Evolutionary conservation across 2,113 vertebrate species (phyloP), one percentile per base, ranked within the genome.

Genomic region (Rostratula benghalensis): DNA sequence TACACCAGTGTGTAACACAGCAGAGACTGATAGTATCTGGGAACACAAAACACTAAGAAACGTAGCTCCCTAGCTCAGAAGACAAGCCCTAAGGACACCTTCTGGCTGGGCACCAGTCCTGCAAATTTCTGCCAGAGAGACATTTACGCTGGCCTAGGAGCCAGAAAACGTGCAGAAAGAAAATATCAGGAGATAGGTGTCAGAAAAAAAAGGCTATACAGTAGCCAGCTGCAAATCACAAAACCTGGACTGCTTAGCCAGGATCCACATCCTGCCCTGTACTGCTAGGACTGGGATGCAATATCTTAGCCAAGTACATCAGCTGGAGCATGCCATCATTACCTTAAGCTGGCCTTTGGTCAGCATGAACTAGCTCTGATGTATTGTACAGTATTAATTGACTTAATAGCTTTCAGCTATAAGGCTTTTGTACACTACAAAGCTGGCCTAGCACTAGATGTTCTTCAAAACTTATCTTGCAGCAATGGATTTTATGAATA

Each of bases 351-450:
- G 68, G 90, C 86, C 93, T 82, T 83, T 50, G 31, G 59, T 35
- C 1, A 3, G 33, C 64, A 48, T 3, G 11, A 97, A 95, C 7
- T 12, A 87, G 43, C 48, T 73, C 71, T 91, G 78, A 67, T 25
- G 4, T 59, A 82, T 33, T 69, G 61, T 13, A 61, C 2, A 4
- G 24, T 65, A 83, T 90, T 97, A 96, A 96, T 70, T 96, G 90
- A 76, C 71, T 94, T 92, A 95, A 97, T 95, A 81, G 80, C 53
- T 95, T 82, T 95, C 77, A 96, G 78, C 63, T 93, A 50, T 61
- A 51, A 64, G 67, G 22, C 35, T 79, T 97, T 33, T 88, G 64
- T 81, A 88, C 3, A 3, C 17, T 71, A 54, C 59, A 70, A 95
- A 89, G 61, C 68, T 94, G 77, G 78, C 41, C 56, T 37, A 81